phyloP scores from a whole-genome alignment of 2,113 vertebrate species.

The Rhombomys opimus region DNA sequence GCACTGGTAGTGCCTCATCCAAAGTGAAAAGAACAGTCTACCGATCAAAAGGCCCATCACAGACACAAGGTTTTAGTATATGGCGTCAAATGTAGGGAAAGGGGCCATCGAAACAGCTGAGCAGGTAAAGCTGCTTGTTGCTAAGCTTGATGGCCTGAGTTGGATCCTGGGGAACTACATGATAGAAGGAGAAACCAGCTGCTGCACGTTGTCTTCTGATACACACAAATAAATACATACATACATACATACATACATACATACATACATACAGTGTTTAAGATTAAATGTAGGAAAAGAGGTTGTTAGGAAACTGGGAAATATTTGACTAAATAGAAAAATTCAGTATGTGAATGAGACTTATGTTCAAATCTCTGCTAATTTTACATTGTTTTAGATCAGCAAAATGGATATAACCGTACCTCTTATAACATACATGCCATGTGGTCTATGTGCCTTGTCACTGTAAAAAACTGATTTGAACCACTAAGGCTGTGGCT shows the following conservation, averaged over 20 bases:
- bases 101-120: neutral
- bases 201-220: neutral
- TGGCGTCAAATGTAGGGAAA: neutral
- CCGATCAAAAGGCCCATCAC: neutral
- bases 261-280: neutral
- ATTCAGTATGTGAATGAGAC: conserved; percentile 18
- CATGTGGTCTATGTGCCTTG: neutral
- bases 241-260: no score
- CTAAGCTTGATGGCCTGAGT: neutral
- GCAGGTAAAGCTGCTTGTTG: neutral
- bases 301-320: conserved; percentile 23
- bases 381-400: neutral
- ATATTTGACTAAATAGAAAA: neutral
- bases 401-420: neutral
- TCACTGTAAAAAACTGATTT: neutral
- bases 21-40: neutral
- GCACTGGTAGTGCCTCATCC: neutral
- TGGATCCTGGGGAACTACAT: neutral
- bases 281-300: neutral
- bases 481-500: neutral
- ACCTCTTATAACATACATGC: neutral
- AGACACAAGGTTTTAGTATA: neutral
- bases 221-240: no score
- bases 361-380: conserved; percentile 14
- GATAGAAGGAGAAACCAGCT: neutral